Evolutionary conservation across 2,888 invertebrate genomes (phyloP), one percentile per base, ranked within the genome.

Genomic region (Eremobia ochroleuca): DNA sequence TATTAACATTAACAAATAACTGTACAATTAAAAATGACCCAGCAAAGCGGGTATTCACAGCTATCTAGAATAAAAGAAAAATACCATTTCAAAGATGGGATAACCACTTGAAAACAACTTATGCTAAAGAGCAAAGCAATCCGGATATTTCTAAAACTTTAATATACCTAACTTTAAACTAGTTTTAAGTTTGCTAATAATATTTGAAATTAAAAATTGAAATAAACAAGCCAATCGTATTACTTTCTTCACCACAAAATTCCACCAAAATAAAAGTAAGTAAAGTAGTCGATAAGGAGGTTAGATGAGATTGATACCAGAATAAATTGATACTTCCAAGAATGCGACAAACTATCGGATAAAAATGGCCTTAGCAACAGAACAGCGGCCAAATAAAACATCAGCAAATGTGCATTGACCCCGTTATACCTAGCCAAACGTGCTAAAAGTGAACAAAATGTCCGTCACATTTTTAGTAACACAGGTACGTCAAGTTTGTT

Each of bases 381-480:
- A 55, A 83, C 28, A 31, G 13, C 15, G 49, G 15, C 8, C 28
- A 70, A 66, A 77, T 65, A 69, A 77, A 83, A 65, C 46, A 68
- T 34, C 59, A 74, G 64, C n/a, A 64, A 70, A 61, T 52, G 11
- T 49, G 28, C 62, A 25, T 21, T 61, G 74, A 62, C 86, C 74
- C 21, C 62, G 49, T 67, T 85, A 18, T 31, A 25, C 68, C 70
- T 43, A 52, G 37, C 9, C 9, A 55, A 65, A 65, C 34, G 8
- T 40, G 78, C 78, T 61, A 72, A 58, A 71, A 65, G 2, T 49
- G 15, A 13, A 8, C 9, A 61, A 75, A 83, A 79, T 73, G 37
- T 83, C 59, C 75, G 79, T 79, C 75, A 83, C n/a, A 52, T 31
- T 62, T 69, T 74, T 67, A 62, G n/a, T 15, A 40, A 64, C 58